Conservation (phyloP, 2,888 invertebrate species). For the Pegoplata infirma region DNA sequence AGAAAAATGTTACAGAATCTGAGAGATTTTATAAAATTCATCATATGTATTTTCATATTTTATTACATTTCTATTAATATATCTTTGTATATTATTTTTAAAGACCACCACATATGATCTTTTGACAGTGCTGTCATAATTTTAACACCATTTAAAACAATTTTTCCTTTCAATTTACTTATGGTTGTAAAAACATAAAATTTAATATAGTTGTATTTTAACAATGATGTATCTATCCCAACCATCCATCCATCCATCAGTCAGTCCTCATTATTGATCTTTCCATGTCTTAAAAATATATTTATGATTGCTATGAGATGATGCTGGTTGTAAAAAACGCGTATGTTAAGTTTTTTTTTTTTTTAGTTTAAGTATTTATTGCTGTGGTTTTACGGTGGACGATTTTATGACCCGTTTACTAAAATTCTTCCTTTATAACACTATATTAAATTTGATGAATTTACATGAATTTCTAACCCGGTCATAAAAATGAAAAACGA, state of each 20-base stretch:
- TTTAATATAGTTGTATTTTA: slow-evolving; percentile 20
- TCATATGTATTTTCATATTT: too few relatives aligned
- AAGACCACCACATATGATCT: slow-evolving; percentile 32
- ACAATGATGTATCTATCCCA: background rate
- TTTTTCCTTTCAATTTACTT: slow-evolving; percentile 52
- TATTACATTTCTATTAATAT: slow-evolving; percentile 44
- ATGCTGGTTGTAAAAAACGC: too few relatives aligned
- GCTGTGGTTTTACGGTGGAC: background rate
- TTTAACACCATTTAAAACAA: slow-evolving; percentile 45
- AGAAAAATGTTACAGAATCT: too few relatives aligned
- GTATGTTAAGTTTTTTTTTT: too few relatives aligned
- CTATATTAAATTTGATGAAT: slow-evolving; percentile 14
- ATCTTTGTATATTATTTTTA: slow-evolving; percentile 10
- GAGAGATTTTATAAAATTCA: too few relatives aligned
- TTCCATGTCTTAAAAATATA: background rate
- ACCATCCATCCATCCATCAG: background rate
- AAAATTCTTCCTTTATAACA: background rate
- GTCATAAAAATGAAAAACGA: too few relatives aligned
- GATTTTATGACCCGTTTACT: background rate
- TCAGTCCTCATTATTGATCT: background rate
- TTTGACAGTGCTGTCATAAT: slow-evolving; percentile 32
- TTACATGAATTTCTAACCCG: slow-evolving; percentile 14
- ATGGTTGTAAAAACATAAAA: slow-evolving; percentile 50
- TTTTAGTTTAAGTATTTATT: too few relatives aligned
- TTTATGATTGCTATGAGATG: background rate